Conservation (phyloP, 2,797 vertebrate genomes). For the Graptemys geographica region DNA sequence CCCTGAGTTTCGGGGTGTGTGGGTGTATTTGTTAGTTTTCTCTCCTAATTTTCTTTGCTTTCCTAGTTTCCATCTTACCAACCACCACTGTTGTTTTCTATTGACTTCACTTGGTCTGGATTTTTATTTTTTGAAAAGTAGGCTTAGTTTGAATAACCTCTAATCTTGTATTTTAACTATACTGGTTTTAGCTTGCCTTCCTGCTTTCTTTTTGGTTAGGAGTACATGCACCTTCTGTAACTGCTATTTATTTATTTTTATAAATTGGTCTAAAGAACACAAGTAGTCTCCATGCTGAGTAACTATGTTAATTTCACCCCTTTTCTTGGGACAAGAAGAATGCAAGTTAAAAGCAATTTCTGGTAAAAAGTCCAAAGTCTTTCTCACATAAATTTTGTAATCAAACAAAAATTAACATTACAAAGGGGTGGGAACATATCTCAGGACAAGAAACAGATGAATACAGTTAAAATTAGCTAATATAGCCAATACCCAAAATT, state of each 20-base stretch:
- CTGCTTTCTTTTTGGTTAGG: not conserved
- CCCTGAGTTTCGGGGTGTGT: not conserved
- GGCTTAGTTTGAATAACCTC: not conserved
- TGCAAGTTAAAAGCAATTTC: not conserved
- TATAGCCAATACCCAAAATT: not conserved
- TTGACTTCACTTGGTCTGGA: not conserved
- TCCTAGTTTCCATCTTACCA: not conserved
- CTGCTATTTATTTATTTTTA: not conserved
- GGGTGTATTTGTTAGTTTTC: not conserved
- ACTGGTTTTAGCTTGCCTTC: not conserved
- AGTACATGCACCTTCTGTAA: no score
- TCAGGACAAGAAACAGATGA: not conserved
- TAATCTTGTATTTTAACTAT: not conserved
- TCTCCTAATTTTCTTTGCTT: not conserved
- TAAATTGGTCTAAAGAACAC: not conserved
- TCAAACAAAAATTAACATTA: not conserved
- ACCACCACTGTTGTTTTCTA: not conserved
- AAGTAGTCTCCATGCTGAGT: not conserved
- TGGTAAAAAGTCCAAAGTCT: not conserved
- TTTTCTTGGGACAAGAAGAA: not conserved
- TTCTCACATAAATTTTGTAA: not conserved
- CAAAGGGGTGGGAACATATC: not conserved
- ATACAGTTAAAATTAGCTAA: not conserved
- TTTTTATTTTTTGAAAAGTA: not conserved
- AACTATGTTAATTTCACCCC: not conserved